Conservation (phyloP, 1,140 invertebrate genomes). For the Lordiphosa collinella region DNA sequence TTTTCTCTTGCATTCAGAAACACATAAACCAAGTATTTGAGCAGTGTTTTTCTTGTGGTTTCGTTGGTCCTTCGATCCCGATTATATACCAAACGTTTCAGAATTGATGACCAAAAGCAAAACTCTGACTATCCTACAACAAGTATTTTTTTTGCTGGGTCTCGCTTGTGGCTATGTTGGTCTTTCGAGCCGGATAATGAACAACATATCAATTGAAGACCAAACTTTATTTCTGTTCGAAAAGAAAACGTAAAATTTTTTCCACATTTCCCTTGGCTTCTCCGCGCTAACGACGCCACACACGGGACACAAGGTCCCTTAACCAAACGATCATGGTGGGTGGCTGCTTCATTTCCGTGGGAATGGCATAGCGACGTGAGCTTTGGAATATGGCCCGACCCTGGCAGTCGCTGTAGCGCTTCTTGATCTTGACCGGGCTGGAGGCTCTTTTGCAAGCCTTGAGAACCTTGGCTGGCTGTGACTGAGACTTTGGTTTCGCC, state of each 20-base stretch:
- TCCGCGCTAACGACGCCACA: not conserved
- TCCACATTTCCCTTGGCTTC: no score
- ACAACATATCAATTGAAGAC: no score
- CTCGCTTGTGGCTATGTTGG: no score
- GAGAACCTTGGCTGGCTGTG: not conserved
- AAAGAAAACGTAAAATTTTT: no score
- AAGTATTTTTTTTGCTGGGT: no score
- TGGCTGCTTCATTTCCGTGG: conserved; percentile 70
- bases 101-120: not conserved
- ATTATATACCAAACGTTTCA: not conserved
- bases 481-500: not conserved
- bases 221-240: no score
- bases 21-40: no score
- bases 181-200: no score
- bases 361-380: conserved; percentile 49
- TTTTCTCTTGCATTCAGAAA: no score
- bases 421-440: not conserved
- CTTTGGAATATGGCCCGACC: conserved; percentile 53
- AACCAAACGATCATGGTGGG: conserved; percentile 52
- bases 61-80: no score
- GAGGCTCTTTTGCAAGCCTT: not conserved
- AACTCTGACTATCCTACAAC: no score
- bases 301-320: conserved; percentile 4
- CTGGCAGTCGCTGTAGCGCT: conserved; percentile 41
- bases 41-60: no score